phyloP scores from a whole-genome alignment of 2,888 invertebrate species.

The Serripes groenlandicus region DNA sequence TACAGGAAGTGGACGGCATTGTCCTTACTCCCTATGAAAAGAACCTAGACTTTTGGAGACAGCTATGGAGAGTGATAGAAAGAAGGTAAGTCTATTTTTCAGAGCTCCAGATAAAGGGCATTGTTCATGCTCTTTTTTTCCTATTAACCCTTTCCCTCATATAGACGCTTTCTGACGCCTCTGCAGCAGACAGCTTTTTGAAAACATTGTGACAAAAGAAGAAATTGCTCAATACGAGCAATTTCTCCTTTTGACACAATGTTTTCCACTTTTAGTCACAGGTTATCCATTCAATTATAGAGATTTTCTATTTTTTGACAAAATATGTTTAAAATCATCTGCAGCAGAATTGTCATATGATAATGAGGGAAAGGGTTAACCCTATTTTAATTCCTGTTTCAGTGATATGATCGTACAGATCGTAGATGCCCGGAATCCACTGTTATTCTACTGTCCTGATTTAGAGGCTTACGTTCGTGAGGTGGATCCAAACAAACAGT shows the following conservation, averaged over 20 bases:
- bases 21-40: constrained; percentile 98
- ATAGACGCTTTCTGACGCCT: too few species aligned
- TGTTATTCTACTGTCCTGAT: constrained; percentile 97
- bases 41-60: constrained; percentile 99
- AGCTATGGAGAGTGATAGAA: constrained; percentile 99
- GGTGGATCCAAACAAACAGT: constrained; percentile 91
- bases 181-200: too few species aligned
- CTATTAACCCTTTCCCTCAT: too few species aligned
- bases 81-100: constrained; percentile 87
- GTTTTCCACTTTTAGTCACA: background rate
- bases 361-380: background rate
- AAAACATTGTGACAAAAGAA: background rate
- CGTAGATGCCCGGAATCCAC: constrained; percentile 98
- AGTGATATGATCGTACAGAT: constrained; percentile 97
- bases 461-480: constrained; percentile 95
- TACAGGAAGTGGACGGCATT: constrained; percentile 90
- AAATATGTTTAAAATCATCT: background rate
- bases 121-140: too few species aligned
- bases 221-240: background rate
- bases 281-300: background rate
- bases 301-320: background rate
- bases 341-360: background rate
- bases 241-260: background rate
- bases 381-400: constrained; percentile 63
- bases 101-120: background rate